phyloP scores from a whole-genome alignment of 2,888 invertebrate genomes.

The Balanococcus diminutus region DNA sequence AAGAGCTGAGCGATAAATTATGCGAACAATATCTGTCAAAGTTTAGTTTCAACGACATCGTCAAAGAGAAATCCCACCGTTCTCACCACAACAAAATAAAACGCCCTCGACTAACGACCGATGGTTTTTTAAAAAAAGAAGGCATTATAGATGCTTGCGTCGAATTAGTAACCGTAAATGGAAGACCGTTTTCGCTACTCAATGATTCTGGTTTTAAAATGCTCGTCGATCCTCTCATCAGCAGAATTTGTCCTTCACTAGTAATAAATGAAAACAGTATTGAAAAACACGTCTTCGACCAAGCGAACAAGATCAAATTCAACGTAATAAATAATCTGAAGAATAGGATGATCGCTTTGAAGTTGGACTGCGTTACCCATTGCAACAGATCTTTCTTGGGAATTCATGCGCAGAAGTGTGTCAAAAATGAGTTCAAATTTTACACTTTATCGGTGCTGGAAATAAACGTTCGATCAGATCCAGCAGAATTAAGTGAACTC shows the following conservation, averaged over 20 bases:
- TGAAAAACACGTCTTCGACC: neutral
- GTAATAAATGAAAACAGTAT: neutral
- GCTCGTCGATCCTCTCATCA: neutral
- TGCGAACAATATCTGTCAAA: neutral
- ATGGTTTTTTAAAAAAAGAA: neutral
- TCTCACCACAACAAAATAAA: neutral
- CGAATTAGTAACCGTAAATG: conserved; percentile 14
- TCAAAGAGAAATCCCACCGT: neutral
- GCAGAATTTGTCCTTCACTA: neutral
- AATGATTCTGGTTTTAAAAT: conserved; percentile 39
- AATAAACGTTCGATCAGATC: neutral
- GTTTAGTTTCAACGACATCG: neutral
- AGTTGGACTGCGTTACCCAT: conserved; percentile 8
- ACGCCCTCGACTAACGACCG: neutral
- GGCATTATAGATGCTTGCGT: conserved; percentile 37
- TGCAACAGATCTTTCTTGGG: neutral
- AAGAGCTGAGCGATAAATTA: neutral
- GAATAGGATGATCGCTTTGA: neutral
- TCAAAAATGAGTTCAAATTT: neutral
- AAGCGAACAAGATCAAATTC: neutral
- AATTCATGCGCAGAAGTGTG: neutral
- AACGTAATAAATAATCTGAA: neutral
- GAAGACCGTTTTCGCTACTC: conserved; percentile 31
- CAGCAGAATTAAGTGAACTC: neutral
- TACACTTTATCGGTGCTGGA: neutral